Conservation (phyloP, 2,797 vertebrate species). For the Rallus crepitans region DNA sequence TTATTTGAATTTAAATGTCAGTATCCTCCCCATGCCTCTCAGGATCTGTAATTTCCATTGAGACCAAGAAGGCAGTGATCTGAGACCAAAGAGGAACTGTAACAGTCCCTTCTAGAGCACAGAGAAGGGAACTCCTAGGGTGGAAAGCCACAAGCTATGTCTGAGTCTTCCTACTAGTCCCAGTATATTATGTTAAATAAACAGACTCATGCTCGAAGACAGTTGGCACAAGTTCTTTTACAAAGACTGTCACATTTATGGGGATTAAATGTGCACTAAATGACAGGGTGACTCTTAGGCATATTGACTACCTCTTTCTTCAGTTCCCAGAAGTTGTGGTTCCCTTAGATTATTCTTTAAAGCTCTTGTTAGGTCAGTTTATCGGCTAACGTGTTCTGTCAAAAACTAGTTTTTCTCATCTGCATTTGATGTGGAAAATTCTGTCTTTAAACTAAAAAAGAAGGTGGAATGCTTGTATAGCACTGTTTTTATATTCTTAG, state of each 20-base stretch:
- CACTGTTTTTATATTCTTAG: background rate
- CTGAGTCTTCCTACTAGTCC: background rate
- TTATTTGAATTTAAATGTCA: background rate
- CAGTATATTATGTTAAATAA: background rate
- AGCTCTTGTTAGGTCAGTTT: background rate
- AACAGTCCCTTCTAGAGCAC: background rate
- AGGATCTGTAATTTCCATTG: background rate
- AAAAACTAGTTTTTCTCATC: background rate
- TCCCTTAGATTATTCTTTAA: background rate
- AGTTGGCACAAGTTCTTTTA: background rate
- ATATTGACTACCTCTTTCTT: background rate
- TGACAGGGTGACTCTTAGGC: background rate
- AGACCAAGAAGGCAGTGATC: background rate
- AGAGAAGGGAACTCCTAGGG: background rate
- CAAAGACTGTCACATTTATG: background rate
- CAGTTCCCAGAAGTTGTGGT: background rate
- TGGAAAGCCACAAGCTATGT: background rate
- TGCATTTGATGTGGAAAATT: background rate
- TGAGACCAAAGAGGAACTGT: background rate
- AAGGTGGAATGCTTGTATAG: background rate
- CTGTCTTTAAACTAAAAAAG: background rate
- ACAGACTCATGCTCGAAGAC: background rate
- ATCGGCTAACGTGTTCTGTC: background rate
- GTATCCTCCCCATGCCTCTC: background rate
- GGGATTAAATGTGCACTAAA: background rate